Conservation (phyloP, 2,888 invertebrate species). For the Platypus cylindrus region DNA sequence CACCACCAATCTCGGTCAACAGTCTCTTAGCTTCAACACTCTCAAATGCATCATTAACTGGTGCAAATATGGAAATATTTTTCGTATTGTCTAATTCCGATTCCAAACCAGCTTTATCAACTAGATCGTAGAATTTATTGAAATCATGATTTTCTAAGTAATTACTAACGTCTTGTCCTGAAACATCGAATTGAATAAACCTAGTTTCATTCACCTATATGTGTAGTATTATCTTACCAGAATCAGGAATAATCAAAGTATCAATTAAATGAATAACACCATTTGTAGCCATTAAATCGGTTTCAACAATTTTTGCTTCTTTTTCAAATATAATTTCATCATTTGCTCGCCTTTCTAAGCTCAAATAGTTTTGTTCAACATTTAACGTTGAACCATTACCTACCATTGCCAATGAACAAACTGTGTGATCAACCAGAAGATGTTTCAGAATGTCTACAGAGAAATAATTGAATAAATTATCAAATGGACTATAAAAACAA, state of each 20-base stretch:
- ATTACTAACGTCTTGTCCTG: constrained; percentile 30
- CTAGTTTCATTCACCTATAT: too few relatives aligned
- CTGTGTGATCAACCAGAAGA: constrained; percentile 52
- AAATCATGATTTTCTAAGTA: constrained; percentile 47
- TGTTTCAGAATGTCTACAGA: constrained; percentile 48
- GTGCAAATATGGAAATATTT: constrained; percentile 52
- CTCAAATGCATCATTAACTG: constrained; percentile 50
- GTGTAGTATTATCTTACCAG: constrained; percentile 24
- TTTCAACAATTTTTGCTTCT: constrained; percentile 42
- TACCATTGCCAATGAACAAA: constrained; percentile 50
- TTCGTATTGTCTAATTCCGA: constrained; percentile 43
- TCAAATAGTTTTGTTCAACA: constrained; percentile 37
- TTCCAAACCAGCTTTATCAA: constrained; percentile 43
- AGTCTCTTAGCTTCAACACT: constrained; percentile 32
- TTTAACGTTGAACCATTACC: constrained; percentile 41
- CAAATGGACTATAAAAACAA: not conserved
- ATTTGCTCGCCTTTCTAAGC: constrained; percentile 37
- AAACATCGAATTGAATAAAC: too few relatives aligned
- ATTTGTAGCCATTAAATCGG: constrained; percentile 55
- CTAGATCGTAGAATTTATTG: constrained; percentile 42
- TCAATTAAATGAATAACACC: constrained; percentile 62
- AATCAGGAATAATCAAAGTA: constrained; percentile 49
- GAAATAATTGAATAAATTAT: not conserved
- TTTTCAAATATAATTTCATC: constrained; percentile 45
- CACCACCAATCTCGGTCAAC: constrained; percentile 31